phyloP scores from a whole-genome alignment of 1,140 invertebrate genomes.

The Tachypleus tridentatus region DNA sequence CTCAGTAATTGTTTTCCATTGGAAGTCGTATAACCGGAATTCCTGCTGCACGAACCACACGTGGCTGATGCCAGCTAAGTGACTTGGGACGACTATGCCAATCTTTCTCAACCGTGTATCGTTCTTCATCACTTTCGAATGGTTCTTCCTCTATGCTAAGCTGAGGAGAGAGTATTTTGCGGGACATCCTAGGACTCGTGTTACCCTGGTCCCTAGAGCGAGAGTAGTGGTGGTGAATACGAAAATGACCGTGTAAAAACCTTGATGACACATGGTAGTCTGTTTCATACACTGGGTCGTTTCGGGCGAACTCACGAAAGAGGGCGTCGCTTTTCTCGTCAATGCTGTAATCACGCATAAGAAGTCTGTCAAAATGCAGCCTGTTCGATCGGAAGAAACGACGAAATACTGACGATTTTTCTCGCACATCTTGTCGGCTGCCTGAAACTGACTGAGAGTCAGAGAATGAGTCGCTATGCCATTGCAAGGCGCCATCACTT shows the following conservation, averaged over 20 bases:
- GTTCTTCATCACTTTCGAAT: slow-evolving; percentile 13
- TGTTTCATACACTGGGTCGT: slow-evolving; percentile 33
- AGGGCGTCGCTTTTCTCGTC: slow-evolving; percentile 43
- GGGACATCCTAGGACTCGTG: slow-evolving; percentile 15
- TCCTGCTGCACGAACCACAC: too few relatives aligned
- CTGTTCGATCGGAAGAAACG: slow-evolving; percentile 25
- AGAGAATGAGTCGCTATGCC: neutral
- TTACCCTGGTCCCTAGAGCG: slow-evolving; percentile 16
- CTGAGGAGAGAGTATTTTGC: slow-evolving; percentile 17
- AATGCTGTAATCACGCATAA: slow-evolving; percentile 42
- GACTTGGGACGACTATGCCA: too few relatives aligned
- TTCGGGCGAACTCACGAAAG: slow-evolving; percentile 42
- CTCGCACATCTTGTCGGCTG: slow-evolving; percentile 23
- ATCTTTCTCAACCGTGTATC: neutral
- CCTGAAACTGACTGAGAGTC: slow-evolving; percentile 9
- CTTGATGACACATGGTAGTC: slow-evolving; percentile 11
- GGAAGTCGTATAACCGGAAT: too few relatives aligned
- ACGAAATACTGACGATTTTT: slow-evolving; percentile 32
- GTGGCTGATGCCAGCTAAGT: too few relatives aligned
- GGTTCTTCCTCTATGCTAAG: slow-evolving; percentile 20
- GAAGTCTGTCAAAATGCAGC: slow-evolving; percentile 18
- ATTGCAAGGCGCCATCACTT: slow-evolving; percentile 17
- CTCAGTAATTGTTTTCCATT: too few relatives aligned
- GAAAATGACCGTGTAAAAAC: slow-evolving; percentile 13
- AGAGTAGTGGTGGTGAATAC: slow-evolving; percentile 15